Percentiles rank a stretch among this genome's conserved stretches.
Conservation (phyloP, 2,888 invertebrate species). For the Panzeria rudis region DNA sequence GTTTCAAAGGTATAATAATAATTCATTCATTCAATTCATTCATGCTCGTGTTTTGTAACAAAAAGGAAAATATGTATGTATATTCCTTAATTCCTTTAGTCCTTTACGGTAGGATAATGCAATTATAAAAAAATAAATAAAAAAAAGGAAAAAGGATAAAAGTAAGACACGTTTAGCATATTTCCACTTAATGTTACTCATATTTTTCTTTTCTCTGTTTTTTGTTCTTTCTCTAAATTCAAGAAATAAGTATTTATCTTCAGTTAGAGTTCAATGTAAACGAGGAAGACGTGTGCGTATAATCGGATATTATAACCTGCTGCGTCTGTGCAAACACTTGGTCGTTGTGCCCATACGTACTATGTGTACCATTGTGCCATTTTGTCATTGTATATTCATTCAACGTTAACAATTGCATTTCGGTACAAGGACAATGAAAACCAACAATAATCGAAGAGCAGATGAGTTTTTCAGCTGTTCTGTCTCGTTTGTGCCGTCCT, state of each 20-base stretch:
- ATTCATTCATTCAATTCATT: conserved; percentile 26
- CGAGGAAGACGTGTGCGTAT: conserved; percentile 67
- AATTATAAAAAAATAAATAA: conserved; percentile 39
- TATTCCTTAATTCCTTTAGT: conserved; percentile 42
- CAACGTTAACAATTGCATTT: conserved; percentile 58
- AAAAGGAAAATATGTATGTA: conserved; percentile 24
- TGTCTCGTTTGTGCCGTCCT: conserved; percentile 23
- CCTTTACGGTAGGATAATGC: conserved; percentile 59
- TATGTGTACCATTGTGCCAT: conserved; percentile 46
- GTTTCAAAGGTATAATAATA: conserved; percentile 18
- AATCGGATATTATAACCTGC: conserved; percentile 72
- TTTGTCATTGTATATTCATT: conserved; percentile 50
- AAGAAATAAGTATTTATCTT: conserved; percentile 9
- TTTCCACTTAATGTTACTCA: conserved; percentile 36
- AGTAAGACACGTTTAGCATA: conserved; percentile 41
- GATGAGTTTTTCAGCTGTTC: conserved; percentile 72
- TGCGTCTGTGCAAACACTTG: conserved; percentile 71
- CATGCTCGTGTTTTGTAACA: conserved; percentile 12
- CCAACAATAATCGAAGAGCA: conserved; percentile 67
- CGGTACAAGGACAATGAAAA: conserved; percentile 65
- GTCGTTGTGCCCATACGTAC: conserved; percentile 57
- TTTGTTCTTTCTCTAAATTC: neutral
- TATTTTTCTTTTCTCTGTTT: neutral
- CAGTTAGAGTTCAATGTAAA: conserved; percentile 20
- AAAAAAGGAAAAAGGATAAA: conserved; percentile 53